Conservation (phyloP, 2,888 invertebrate genomes). For the Crocallis elinguaria region DNA sequence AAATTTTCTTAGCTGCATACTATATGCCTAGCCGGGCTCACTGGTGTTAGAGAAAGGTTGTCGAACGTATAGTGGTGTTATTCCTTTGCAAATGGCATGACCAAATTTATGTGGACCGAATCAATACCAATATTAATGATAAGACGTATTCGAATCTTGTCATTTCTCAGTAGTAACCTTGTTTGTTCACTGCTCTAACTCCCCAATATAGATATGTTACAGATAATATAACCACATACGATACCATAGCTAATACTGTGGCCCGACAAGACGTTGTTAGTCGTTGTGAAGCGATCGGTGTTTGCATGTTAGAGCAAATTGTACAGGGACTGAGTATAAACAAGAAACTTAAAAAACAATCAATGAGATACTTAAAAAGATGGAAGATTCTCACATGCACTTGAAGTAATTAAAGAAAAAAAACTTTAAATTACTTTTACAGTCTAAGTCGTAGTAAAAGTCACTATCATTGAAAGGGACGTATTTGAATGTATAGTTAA, state of each 20-base stretch:
- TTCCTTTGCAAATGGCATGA: neutral
- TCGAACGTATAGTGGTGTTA: too few relatives aligned
- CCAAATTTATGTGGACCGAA: too few relatives aligned
- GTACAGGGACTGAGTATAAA: conserved; percentile 66
- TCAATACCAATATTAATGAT: neutral
- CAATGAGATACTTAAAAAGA: neutral
- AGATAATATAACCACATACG: conserved; percentile 81
- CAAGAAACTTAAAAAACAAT: conserved; percentile 27
- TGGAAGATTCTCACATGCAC: conserved; percentile 57
- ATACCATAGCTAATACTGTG: conserved; percentile 80
- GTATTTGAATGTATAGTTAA: conserved; percentile 22
- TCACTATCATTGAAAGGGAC: conserved; percentile 4
- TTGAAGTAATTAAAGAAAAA: conserved; percentile 19
- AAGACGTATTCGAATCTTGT: neutral
- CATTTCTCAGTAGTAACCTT: conserved; percentile 41
- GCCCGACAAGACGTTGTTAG: conserved; percentile 83
- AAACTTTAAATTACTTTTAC: neutral
- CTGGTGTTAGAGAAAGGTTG: too few relatives aligned
- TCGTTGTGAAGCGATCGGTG: conserved; percentile 85
- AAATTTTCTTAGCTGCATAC: neutral
- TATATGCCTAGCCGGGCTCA: too few relatives aligned
- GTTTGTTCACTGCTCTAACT: conserved; percentile 22
- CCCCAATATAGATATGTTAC: conserved; percentile 77
- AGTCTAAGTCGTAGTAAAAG: neutral
- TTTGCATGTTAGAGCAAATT: conserved; percentile 86